A percentile compares a stretch with the other conserved stretches of the same genome.
phyloP scores from a whole-genome alignment of 2,113 vertebrate species.

The Bolborhynchus lineola region DNA sequence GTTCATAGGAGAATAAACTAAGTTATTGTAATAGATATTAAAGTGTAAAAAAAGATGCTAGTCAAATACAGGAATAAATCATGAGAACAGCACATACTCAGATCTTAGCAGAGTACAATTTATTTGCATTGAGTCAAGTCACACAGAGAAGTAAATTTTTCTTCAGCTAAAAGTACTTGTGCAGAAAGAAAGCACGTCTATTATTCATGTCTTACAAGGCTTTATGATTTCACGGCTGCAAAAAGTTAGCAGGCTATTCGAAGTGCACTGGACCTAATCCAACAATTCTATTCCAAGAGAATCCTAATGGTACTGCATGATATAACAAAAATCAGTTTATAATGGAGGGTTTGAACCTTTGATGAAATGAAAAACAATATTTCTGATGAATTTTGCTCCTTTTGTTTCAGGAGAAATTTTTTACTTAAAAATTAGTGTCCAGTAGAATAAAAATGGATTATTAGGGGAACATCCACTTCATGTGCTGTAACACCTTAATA shows the following conservation, averaged over 20 bases:
- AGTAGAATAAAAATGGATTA: background rate
- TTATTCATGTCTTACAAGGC: background rate
- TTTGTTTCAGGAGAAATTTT: background rate
- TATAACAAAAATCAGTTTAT: background rate
- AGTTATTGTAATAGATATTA: slow-evolving; percentile 22
- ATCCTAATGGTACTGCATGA: background rate
- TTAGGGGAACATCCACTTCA: background rate
- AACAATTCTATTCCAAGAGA: background rate
- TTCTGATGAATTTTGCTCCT: background rate
- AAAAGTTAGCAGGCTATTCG: background rate
- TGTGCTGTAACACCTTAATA: background rate
- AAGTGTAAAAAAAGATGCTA: background rate
- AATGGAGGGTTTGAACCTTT: background rate
- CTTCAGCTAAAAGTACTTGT: slow-evolving; percentile 24
- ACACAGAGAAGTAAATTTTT: background rate
- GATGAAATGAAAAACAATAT: background rate
- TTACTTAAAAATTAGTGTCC: background rate
- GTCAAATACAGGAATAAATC: background rate
- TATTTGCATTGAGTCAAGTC: slow-evolving; percentile 18
- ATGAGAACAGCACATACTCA: background rate
- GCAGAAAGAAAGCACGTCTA: background rate
- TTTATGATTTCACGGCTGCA: background rate
- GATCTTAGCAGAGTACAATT: background rate
- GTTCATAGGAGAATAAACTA: background rate
- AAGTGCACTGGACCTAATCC: background rate